A percentile compares a stretch with the other conserved stretches of the same genome.
phyloP scores from a whole-genome alignment of 2,797 vertebrate species.

The Spea hammondii region DNA sequence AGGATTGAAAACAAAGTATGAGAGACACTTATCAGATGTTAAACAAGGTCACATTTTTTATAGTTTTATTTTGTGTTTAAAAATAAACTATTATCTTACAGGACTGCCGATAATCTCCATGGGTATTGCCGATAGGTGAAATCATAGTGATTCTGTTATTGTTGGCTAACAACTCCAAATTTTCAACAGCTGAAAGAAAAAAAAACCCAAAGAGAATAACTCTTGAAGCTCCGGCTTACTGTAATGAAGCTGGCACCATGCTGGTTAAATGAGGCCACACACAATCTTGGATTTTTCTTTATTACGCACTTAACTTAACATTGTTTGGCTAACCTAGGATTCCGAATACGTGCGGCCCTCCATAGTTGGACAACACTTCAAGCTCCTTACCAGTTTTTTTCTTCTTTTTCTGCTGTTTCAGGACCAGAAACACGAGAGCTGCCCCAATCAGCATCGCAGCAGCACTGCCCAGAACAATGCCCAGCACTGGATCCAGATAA shows the following conservation, averaged over 20 bases:
- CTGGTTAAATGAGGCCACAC: background rate
- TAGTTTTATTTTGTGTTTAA: background rate
- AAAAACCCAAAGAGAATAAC: background rate
- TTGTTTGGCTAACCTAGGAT: too few species aligned
- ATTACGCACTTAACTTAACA: too few species aligned
- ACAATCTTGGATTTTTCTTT: too few species aligned
- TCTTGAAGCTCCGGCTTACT: background rate
- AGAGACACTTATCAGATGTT: too few species aligned
- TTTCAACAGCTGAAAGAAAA: constrained; percentile 18
- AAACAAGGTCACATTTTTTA: too few species aligned
- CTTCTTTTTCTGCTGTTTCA: constrained; percentile 73
- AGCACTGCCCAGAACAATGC: constrained; percentile 75
- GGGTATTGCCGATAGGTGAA: constrained; percentile 1
- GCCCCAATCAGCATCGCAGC: constrained; percentile 73
- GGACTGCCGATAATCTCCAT: constrained; percentile 37
- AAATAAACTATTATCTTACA: constrained; percentile 25
- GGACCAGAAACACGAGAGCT: constrained; percentile 67
- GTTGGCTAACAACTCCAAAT: constrained; percentile 32
- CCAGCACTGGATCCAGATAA: constrained; percentile 71
- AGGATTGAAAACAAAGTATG: too few species aligned
- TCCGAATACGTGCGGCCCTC: too few species aligned
- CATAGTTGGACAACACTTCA: too few species aligned
- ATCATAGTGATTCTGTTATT: constrained; percentile 20
- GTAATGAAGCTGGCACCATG: background rate
- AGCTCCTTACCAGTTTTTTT: constrained; percentile 57